phyloP scores from a whole-genome alignment of 1,140 invertebrate species.

The Oncopodura yosiiana region DNA sequence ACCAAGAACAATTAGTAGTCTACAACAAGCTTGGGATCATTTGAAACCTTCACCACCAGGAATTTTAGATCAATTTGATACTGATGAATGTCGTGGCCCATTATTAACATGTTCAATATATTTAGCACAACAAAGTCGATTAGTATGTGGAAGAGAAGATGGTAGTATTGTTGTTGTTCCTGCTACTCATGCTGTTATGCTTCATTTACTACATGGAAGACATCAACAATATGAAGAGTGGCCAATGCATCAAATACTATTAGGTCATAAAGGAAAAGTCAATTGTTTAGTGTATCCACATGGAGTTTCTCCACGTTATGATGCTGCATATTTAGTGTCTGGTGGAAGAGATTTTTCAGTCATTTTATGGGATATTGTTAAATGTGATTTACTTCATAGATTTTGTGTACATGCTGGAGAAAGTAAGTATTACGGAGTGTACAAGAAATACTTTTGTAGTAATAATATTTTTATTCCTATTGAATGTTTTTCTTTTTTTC shows the following conservation, averaged over 20 bases:
- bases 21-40: conserved; percentile 72
- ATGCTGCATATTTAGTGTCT: conserved; percentile 80
- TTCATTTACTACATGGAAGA: conserved; percentile 81
- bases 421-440: too few relatives aligned
- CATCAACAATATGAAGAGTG: conserved; percentile 83
- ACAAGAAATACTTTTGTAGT: not conserved
- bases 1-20: conserved; percentile 63
- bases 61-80: conserved; percentile 70
- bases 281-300: conserved; percentile 94
- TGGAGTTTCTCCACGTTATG: conserved; percentile 82
- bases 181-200: conserved; percentile 87
- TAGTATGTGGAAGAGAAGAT: conserved; percentile 90
- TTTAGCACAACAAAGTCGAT: conserved; percentile 77
- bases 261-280: conserved; percentile 85
- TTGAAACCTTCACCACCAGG: conserved; percentile 80
- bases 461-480: not conserved
- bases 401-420: conserved; percentile 84
- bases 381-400: conserved; percentile 76
- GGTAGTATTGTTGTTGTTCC: conserved; percentile 95
- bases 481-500: conserved; percentile 14
- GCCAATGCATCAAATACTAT: conserved; percentile 75
- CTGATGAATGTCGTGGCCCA: conserved; percentile 45
- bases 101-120: conserved; percentile 87
- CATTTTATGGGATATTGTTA: conserved; percentile 92
- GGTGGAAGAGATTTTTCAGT: conserved; percentile 97